phyloP scores from a whole-genome alignment of 2,113 vertebrate species.

The Scomber colias region DNA sequence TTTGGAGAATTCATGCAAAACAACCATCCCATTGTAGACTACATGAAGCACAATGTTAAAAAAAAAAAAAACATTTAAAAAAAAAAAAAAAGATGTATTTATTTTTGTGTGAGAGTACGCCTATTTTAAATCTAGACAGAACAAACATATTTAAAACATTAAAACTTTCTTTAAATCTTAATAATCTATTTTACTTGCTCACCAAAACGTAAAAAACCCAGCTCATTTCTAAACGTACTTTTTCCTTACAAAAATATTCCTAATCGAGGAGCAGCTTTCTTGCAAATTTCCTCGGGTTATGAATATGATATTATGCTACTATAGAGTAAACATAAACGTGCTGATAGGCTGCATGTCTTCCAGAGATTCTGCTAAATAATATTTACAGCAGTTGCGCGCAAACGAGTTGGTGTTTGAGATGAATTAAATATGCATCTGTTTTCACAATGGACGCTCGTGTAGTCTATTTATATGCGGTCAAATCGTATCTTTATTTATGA shows the following conservation, averaged over 20 bases:
- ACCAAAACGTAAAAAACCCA: neutral
- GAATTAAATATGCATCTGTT: slow-evolving; percentile 55
- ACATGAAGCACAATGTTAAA: neutral
- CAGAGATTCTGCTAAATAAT: slow-evolving; percentile 26
- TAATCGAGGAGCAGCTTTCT: neutral
- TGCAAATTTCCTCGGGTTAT: slow-evolving; percentile 26
- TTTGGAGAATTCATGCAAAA: neutral
- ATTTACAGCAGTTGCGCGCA: neutral
- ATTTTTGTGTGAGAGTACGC: neutral
- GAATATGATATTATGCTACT: slow-evolving; percentile 39
- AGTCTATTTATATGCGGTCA: neutral
- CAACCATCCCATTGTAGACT: neutral
- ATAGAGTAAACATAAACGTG: slow-evolving; percentile 14
- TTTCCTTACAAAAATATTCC: neutral
- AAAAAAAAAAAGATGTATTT: neutral
- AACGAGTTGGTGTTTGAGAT: slow-evolving; percentile 36
- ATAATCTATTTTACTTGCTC: neutral
- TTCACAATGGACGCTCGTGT: slow-evolving; percentile 42
- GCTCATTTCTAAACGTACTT: neutral
- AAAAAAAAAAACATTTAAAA: neutral
- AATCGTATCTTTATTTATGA: neutral
- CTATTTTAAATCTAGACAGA: slow-evolving; percentile 31
- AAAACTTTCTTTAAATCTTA: neutral
- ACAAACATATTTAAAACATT: neutral
- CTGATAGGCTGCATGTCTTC: slow-evolving; percentile 1